Percentiles rank a stretch among this genome's conserved stretches.
Evolutionary conservation across 2,888 invertebrate genomes (phyloP).

Genomic region (Mactromeris polynyma): DNA sequence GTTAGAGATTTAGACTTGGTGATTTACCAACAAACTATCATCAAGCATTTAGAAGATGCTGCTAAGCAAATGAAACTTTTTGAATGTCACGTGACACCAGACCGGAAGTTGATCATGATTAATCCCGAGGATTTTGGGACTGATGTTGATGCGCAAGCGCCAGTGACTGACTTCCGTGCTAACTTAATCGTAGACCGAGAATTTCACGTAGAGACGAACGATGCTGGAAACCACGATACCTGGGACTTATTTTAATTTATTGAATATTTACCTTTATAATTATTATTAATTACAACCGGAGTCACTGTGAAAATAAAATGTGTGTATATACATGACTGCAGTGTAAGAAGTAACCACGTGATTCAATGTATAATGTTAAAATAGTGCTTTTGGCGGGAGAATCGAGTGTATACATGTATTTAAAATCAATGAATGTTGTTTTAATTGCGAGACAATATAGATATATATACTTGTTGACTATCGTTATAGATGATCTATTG

Average conservation of each 20-base stretch:
- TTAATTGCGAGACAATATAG: no score
- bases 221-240: neutral
- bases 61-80: slow-evolving; percentile 27
- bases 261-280: no score
- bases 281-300: no score
- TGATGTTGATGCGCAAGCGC: slow-evolving; percentile 2
- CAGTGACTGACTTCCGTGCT: neutral
- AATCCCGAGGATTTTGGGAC: slow-evolving; percentile 21
- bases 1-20: slow-evolving; percentile 5
- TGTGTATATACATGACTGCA: no score
- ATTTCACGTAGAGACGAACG: neutral
- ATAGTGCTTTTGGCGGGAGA: no score
- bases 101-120: neutral
- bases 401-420: no score
- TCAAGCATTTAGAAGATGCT: slow-evolving; percentile 16
- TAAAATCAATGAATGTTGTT: no score
- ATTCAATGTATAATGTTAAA: no score
- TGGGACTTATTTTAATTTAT: neutral
- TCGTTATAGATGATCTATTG: no score
- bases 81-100: slow-evolving; percentile 29
- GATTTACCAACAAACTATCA: slow-evolving; percentile 28
- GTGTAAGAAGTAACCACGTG: no score
- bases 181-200: neutral
- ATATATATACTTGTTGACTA: no score
- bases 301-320: no score